A percentile compares a stretch with the other conserved stretches of the same genome.
Conservation (phyloP, 2,797 vertebrate genomes). For the Synanceia verrucosa region DNA sequence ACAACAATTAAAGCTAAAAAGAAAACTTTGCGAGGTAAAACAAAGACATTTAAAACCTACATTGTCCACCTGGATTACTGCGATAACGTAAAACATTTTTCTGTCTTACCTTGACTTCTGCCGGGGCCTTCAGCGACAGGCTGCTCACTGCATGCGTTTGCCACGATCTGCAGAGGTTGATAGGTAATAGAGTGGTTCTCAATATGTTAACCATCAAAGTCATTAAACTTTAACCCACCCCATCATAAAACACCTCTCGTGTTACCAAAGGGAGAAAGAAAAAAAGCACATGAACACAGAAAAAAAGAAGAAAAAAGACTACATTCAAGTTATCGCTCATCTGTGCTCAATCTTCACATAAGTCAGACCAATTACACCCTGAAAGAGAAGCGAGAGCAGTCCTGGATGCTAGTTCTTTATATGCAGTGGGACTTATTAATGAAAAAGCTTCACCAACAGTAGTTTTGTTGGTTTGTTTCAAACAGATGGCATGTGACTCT, state of each 20-base stretch:
- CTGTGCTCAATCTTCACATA: conserved; percentile 15
- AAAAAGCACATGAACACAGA: neutral
- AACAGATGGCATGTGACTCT: conserved; percentile 28
- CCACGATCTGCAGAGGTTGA: conserved; percentile 12
- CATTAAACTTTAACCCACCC: conserved; percentile 73
- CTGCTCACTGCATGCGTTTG: neutral
- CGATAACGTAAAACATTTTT: neutral
- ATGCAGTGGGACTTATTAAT: neutral
- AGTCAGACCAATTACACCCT: conserved; percentile 8
- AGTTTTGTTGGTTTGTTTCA: conserved; percentile 33
- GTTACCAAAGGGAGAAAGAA: neutral
- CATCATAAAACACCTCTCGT: conserved; percentile 47
- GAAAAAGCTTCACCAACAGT: conserved; percentile 41
- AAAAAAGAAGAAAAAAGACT: neutral
- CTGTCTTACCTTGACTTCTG: conserved; percentile 58
- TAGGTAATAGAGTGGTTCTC: conserved; percentile 10
- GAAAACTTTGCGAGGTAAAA: neutral
- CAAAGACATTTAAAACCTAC: neutral
- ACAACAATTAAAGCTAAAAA: neutral
- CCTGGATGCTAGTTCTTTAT: conserved; percentile 2
- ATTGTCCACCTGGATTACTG: neutral
- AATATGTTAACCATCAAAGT: conserved; percentile 45
- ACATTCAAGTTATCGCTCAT: neutral
- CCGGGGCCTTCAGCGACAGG: neutral
- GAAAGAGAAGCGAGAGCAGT: neutral